Conservation (phyloP, 2,888 invertebrate genomes). For the Catocala fraxini region DNA sequence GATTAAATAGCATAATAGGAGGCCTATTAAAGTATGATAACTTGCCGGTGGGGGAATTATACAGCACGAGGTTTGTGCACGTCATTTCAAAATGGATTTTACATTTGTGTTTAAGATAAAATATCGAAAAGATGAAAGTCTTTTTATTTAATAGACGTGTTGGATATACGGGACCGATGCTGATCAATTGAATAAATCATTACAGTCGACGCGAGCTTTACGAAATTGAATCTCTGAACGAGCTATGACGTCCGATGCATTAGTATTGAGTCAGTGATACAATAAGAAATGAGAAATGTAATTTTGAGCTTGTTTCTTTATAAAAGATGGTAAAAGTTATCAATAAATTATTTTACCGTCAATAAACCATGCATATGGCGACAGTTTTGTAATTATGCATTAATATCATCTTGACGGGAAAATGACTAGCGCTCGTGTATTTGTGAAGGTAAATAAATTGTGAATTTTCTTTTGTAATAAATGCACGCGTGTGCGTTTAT, state of each 20-base stretch:
- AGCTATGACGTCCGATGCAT: conserved; percentile 67
- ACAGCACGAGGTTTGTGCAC: not conserved
- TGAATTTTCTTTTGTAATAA: conserved; percentile 1
- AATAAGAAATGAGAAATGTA: conserved; percentile 37
- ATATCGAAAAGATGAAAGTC: conserved; percentile 17
- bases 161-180: conserved; percentile 31
- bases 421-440: not conserved
- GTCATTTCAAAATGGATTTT: not conserved
- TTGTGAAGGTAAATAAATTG: not conserved
- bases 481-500: not conserved
- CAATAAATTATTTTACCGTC: not conserved
- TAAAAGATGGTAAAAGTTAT: not conserved
- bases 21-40: conserved; percentile 12
- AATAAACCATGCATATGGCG: not conserved
- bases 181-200: conserved; percentile 66
- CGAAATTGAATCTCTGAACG: conserved; percentile 66
- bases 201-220: conserved; percentile 63
- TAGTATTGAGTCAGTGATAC: conserved; percentile 54
- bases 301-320: not conserved
- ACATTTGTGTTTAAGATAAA: too few species aligned
- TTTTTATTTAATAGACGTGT: conserved; percentile 14
- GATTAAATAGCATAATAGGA: conserved; percentile 17
- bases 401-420: not conserved
- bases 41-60: not conserved
- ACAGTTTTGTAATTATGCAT: not conserved